These are phyloP conservation scores for Blastomussa wellsi DNA, from an alignment of 92 coral and sea anemone species.

Conservation along the genomic window DNA sequence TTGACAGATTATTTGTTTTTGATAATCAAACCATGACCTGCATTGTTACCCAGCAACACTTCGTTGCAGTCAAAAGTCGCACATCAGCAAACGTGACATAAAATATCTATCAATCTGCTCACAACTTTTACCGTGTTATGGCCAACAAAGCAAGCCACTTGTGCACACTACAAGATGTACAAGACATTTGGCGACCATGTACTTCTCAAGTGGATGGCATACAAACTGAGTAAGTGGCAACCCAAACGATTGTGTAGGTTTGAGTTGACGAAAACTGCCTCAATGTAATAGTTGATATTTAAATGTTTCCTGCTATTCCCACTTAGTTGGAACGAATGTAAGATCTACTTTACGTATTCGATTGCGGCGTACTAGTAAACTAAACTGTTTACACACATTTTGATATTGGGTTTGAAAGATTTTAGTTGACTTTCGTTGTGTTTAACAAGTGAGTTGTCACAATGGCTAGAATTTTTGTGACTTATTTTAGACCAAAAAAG, in stretches of 20 bases:
- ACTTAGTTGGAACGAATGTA: too few relatives aligned
- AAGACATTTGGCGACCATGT: slow-evolving; percentile 41
- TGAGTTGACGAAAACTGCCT: not conserved
- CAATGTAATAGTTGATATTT: not conserved
- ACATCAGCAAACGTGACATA: not conserved
- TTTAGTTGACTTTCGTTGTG: not conserved
- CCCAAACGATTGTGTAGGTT: not conserved
- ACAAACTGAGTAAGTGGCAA: slow-evolving; percentile 30
- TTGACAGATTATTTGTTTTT: slow-evolving; percentile 22
- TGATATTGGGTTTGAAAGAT: not conserved
- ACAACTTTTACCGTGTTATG: slow-evolving; percentile 5
- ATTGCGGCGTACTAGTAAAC: not conserved
- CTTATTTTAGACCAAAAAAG: not conserved
- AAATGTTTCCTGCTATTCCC: not conserved
- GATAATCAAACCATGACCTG: slow-evolving; percentile 14
- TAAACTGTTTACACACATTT: not conserved
- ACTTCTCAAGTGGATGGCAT: slow-evolving; percentile 41
- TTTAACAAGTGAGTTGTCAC: not conserved
- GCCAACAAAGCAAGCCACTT: slow-evolving; percentile 14
- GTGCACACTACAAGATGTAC: slow-evolving; percentile 33
- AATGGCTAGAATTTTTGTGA: not conserved
- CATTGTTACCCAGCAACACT: slow-evolving; percentile 51
- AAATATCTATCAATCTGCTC: not conserved
- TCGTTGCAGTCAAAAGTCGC: slow-evolving; percentile 11
- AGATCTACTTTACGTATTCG: not conserved